Base-by-base conservation (phyloP, 2,888 invertebrate species). In the Diarsia dahlii region DNA sequence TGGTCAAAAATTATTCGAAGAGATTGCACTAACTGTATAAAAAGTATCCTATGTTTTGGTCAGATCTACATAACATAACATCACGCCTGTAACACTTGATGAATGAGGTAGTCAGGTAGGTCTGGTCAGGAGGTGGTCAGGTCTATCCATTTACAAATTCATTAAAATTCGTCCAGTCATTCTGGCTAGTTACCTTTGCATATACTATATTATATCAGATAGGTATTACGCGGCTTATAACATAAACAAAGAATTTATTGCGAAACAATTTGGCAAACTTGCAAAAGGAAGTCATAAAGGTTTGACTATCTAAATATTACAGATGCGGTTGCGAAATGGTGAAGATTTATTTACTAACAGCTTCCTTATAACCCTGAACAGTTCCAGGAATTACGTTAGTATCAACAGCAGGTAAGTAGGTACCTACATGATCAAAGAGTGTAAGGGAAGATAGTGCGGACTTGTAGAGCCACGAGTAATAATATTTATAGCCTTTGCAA, bases 261-360 rank as follows among this genome's bases (percentile, higher is more conserved):
- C 28, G 39, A 70, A 67, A 63, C 23, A 46, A 62, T 77, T 78
- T 82, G 71, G 66, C 70, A 63, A 56, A 77, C 46, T 56, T 56
- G 70, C 62, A 78, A 56, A 50, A 65, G 84, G 72, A 80, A 78
- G 60, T 50, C 54, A 28, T 78, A 71, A 83, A 66, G 13, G 28
- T 66, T 69, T 56, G 54, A 15, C 34, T 65, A 60, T 50, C 23
- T 15, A 66, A 76, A 76, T 79, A 28, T 66, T 80, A 54, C 20
- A 60, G 77, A 50, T 76, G 68, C 45, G 54, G 77, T 77, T 66
- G 34, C n/a, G 23, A 54, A 76, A 60, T 66, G 46, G 46, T 23
- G 13, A 23, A 10, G 15, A 54, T 58, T 75, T 73, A 54, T 52
- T 75, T 64, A 73, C 28, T 52, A 76, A 15, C n/a, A 3, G 20